Base-by-base conservation (phyloP, 2,888 invertebrate genomes). In the Perdita meconis region DNA sequence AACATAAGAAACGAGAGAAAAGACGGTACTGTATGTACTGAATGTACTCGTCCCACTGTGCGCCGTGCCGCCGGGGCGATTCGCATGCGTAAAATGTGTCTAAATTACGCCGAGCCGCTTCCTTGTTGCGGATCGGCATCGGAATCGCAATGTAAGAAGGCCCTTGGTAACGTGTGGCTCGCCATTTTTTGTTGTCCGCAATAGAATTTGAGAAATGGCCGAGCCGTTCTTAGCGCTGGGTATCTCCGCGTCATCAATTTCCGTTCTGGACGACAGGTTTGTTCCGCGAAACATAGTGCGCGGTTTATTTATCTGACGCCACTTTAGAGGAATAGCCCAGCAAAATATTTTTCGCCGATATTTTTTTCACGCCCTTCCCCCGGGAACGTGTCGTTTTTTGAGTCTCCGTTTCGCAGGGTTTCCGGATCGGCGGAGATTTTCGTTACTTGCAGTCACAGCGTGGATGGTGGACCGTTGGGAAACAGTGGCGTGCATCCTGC, bases 151-250 rank as follows among this genome's bases (percentile, higher is more conserved):
- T 26, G 55, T 36, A 2, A 50, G 13, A 16, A 56, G 24, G 16
- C 13, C 22, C 50, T n/a, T n/a, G n/a, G 16, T 53, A 30, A 24
- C 36, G 44, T 34, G 36, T 19, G 47, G 36, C 42, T 5, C 26
- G 6, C 24, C 34, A 50, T 60, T 51, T 57, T 30, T 44, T 30
- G 63, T 50, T 44, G 57, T 36, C 57, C 8, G 42, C 22, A 42
- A 30, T 57, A 57, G 57, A 74, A 74, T 59, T 64, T 57, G 30
- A 59, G 74, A 64, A 64, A 74, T 51, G 73, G 42, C 13, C 10
- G 13, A 42, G 22, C n/a, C n/a, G 38, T 19, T 10, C 40, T 3
- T 3, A 42, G 26, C 13, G 63, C 44, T 22, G 19, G 26, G 22
- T 72, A 40, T 73, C 38, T 16, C 24, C 5, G 30, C 12, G 74